These are phyloP conservation scores for Hypena proboscidalis DNA, from an alignment of 2,888 invertebrate genomes.

Conservation along the genomic window DNA sequence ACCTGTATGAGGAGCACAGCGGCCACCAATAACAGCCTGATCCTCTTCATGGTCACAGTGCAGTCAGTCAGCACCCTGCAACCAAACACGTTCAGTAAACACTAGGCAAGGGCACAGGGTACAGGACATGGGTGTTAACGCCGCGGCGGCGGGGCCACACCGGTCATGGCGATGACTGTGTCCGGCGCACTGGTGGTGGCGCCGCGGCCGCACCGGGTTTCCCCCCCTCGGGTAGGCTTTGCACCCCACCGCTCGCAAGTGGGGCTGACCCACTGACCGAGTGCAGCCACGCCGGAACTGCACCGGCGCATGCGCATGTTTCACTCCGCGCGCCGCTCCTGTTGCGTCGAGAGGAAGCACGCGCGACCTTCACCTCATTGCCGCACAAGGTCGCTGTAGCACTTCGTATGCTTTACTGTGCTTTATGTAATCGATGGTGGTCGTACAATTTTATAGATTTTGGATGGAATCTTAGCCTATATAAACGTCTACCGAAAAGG, in stretches of 20 bases:
- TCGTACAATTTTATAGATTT: background rate
- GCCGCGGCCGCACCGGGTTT: constrained; percentile 6
- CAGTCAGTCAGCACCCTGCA: constrained; percentile 75
- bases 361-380: constrained; percentile 78
- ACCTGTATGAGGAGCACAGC: constrained; percentile 81
- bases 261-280: constrained; percentile 83
- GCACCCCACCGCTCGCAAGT: constrained; percentile 44
- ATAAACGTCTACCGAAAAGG: too few species aligned
- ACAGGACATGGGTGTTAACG: constrained; percentile 59
- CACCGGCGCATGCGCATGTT: constrained; percentile 73
- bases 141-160: constrained; percentile 53
- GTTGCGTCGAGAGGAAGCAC: constrained; percentile 72
- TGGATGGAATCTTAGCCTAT: too few species aligned
- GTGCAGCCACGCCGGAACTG: constrained; percentile 79
- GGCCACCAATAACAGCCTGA: constrained; percentile 76
- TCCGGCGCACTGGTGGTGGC: constrained; percentile 38
- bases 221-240: constrained; percentile 7
- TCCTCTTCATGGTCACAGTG: constrained; percentile 82
- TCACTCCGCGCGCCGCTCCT: constrained; percentile 68
- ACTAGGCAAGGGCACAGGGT: constrained; percentile 60
- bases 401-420: constrained; percentile 20
- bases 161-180: constrained; percentile 57
- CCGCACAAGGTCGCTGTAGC: constrained; percentile 65
- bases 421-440: constrained; percentile 4
- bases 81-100: constrained; percentile 74